Conservation (phyloP, 2,888 invertebrate species). For the Drosophila stalkeri region DNA sequence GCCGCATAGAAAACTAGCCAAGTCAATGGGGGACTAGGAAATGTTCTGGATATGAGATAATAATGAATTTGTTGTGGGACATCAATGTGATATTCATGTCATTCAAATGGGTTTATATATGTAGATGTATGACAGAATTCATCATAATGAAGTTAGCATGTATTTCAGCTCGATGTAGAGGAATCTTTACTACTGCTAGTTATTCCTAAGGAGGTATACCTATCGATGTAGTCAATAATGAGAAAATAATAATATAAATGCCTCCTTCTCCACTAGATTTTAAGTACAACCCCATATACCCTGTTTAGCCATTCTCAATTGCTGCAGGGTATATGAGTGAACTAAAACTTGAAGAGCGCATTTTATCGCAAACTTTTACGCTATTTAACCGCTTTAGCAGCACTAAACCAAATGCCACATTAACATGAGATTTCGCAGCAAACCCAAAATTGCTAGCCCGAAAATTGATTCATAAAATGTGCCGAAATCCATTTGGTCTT, state of each 20-base stretch:
- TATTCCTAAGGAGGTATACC: no score
- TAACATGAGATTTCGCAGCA: conserved; percentile 57
- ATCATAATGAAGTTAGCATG: background rate
- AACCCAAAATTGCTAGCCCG: background rate
- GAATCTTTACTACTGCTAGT: background rate
- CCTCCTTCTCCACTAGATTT: background rate
- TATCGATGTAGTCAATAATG: no score
- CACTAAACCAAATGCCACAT: conserved; percentile 66
- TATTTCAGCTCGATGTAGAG: background rate
- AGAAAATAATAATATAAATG: no score
- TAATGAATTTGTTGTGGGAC: background rate
- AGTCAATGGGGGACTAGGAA: background rate
- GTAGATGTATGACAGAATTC: background rate
- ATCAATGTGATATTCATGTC: background rate
- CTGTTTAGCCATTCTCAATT: background rate
- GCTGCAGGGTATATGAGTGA: conserved; percentile 1
- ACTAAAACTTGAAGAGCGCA: conserved; percentile 37
- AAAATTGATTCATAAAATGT: conserved; percentile 77
- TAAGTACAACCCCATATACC: background rate
- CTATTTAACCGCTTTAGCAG: conserved; percentile 76
- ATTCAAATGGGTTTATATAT: background rate
- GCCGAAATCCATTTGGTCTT: conserved; percentile 42
- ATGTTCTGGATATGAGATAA: background rate
- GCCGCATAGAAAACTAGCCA: background rate
- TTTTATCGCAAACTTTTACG: conserved; percentile 78